A percentile compares a stretch with the other conserved stretches of the same genome.
These are phyloP conservation scores for Mus minutoides DNA, from an alignment of 2,797 vertebrate species.

Conservation along the genomic window DNA sequence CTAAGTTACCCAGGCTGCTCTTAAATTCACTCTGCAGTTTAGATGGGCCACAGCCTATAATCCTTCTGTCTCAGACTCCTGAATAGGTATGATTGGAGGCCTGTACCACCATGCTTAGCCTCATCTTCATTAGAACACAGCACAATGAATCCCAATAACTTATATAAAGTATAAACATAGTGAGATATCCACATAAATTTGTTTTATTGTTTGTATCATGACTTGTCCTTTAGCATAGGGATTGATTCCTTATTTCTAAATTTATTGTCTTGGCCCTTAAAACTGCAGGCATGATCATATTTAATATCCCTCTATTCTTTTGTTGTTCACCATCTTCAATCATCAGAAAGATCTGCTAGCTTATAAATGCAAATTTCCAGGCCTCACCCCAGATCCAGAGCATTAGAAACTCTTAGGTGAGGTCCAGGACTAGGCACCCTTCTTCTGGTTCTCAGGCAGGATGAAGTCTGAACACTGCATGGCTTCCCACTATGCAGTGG, in stretches of 20 bases:
- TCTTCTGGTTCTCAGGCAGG: not conserved
- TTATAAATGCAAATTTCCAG: not conserved
- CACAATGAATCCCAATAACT: not conserved
- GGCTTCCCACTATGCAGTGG: not conserved
- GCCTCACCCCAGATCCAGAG: not conserved
- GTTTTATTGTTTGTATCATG: not conserved
- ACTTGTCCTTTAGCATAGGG: not conserved
- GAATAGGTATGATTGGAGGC: not conserved
- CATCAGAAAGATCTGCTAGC: not conserved
- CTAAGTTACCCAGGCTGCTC: not conserved
- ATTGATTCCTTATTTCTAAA: not conserved
- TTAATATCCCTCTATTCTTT: not conserved
- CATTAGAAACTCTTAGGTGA: not conserved
- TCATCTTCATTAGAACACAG: not conserved
- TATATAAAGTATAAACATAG: conserved; percentile 3
- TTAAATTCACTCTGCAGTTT: not conserved
- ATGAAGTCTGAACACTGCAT: not conserved
- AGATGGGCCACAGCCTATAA: not conserved
- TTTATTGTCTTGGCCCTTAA: not conserved
- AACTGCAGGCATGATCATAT: not conserved
- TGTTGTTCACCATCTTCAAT: not conserved
- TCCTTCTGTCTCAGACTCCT: not conserved
- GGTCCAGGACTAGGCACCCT: not conserved
- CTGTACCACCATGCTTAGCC: not conserved
- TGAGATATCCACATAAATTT: not conserved